Evolutionary conservation across 1,140 invertebrate species (phyloP), one percentile per base, ranked within the genome.

Genomic region (Drosophila melanica): DNA sequence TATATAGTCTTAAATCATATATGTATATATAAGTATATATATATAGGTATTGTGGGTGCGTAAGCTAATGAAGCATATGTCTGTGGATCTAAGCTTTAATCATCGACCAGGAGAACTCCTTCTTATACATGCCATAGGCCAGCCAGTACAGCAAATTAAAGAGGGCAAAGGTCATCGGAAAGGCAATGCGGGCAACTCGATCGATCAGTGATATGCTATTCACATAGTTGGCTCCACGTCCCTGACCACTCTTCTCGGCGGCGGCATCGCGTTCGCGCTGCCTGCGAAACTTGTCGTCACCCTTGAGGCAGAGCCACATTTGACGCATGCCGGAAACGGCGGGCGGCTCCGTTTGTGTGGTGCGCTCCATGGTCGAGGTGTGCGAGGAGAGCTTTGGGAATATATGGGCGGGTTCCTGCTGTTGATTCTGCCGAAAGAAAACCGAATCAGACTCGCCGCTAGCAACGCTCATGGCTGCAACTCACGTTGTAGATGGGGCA

Each of bases 201-300:
- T 99, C 98, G 65, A 98, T 98, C 90, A 95, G 93, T 1, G 96
- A 97, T 10, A 98, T 97, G 84, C 96, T 97, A 92, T 98, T 98
- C 65, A 97, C 95, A 91, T 96, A 95, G 18, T 93, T 92, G 54
- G 93, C 67, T 55, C 90, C 85, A 23, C 66, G 75, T 11, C 82
- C 75, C 33, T 87, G 84, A 10, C 7, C 51, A 33, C 58, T 79
- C 62, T 87, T 85, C 33, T 92, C 92, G 20, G 93, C 93, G 3
- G 95, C 95, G 1, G 95, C 96, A 90, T 96, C 95, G 30, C 95
- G 91, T 91, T 97, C 95, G 35, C 96, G 92, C 81, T 96, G 94
- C 84, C 94, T 95, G 12, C 96, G 93, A 89, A 96, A 98, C 45
- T 94, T 94, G 73, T 95, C 95, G 79, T 97, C 95, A 0, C 96